Evolutionary conservation across 2,888 invertebrate genomes (phyloP), one percentile per base, ranked within the genome.

Genomic region (Cryptosula pallasiana): DNA sequence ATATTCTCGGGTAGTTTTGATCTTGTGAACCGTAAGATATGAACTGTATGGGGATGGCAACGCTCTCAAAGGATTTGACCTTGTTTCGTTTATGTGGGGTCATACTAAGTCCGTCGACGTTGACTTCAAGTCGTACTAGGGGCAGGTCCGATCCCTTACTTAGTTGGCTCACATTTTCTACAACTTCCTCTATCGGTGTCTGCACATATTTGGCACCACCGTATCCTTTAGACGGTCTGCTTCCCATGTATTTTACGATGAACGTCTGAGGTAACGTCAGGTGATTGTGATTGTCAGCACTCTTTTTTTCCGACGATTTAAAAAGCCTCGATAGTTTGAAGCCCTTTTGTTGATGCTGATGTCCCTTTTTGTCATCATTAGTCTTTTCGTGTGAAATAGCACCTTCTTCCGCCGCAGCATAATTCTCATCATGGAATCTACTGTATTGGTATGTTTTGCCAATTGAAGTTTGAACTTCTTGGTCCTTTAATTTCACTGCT

Each of bases 11-110:
- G 75, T 79, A 83, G 71, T 81, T 81, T 72, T 81, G 78, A 73
- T 84, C 83, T 75, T 84, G 84, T 3, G 83, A 83, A 29, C 82
- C 83, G 76, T 84, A 84, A 0, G 84, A 83, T 32, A 84, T 81
- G 73, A 82, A 81, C 75, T 83, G 80, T 23, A 84, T 81, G 0
- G 84, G 82, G 9, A 82, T 76, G 16, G 80, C 72, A 1, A 80
- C 81, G 1, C 74, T 73, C 1, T 80, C 76, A 0, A 75, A 72
- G 16, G 75, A 74, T 35, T 76, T 75, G 16, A 79, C 76, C 57
- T 73, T 80, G 75, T 81, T 83, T n/a, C 76, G 71, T 35, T 76
- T 75, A 75, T 83, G 84, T 35, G 78, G 78, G 5, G 78, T 74
- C 23, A 81, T 73, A 73, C 80, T 79, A 16, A 83, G 76, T 3